A percentile compares a stretch with the other conserved stretches of the same genome.
Evolutionary conservation across 30 jellyfish, hydroid and myxozoan genomes (phyloP).

Genomic region (Clytia hemisphaerica): DNA sequence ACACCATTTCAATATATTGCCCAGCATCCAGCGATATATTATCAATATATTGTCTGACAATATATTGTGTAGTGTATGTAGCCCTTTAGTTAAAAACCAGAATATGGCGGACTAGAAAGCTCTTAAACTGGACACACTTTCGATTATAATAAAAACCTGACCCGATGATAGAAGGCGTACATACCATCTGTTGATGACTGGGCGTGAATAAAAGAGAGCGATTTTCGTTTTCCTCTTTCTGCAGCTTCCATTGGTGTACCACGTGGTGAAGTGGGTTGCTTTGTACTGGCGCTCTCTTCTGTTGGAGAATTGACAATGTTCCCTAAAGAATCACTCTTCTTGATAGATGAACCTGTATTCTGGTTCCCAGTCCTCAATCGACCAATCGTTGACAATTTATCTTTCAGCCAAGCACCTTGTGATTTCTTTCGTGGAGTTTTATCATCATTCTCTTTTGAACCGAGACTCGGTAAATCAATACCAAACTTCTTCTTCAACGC

Average conservation of each 20-base stretch:
- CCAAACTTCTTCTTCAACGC: constrained; percentile 10
- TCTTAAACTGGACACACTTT: no score
- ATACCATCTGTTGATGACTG: no score
- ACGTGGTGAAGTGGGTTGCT: background rate
- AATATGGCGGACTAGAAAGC: no score
- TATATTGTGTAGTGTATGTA: no score
- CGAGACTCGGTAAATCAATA: background rate
- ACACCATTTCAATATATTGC: no score
- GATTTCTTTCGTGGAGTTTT: constrained; percentile 66
- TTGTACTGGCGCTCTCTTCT: background rate
- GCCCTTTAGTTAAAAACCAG: no score
- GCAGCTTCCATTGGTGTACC: constrained; percentile 45
- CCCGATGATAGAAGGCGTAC: no score
- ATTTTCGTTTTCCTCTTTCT: constrained; percentile 13
- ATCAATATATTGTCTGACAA: no score
- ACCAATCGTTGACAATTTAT: constrained; percentile 44
- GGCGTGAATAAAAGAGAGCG: constrained; percentile 8
- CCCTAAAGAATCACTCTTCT: no score
- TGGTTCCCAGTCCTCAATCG: constrained; percentile 28
- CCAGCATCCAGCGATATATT: no score
- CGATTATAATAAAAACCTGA: no score
- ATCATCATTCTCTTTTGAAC: constrained; percentile 33
- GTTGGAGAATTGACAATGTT: constrained; percentile 4
- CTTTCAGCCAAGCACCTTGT: constrained; percentile 65
- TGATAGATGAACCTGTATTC: background rate